Evolutionary conservation across 2,888 invertebrate genomes (phyloP).

Genomic region (Dicyrtoma fusca): DNA sequence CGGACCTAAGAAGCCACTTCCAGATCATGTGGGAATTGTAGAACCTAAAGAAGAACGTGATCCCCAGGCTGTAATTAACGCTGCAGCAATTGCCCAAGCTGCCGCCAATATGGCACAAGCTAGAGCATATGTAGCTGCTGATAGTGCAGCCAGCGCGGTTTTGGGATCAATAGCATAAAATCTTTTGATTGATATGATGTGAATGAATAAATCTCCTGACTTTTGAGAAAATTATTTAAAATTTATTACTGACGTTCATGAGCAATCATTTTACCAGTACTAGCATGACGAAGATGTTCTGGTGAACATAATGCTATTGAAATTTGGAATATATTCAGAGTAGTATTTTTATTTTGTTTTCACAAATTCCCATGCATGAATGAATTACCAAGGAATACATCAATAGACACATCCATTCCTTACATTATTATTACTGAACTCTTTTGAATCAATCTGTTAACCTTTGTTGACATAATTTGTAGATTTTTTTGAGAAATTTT

Average conservation of each 20-base stretch:
- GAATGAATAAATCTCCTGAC: slow-evolving; percentile 40
- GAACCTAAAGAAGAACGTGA: slow-evolving; percentile 90
- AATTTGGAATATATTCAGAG: too few species aligned
- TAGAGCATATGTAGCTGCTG: slow-evolving; percentile 22
- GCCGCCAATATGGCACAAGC: slow-evolving; percentile 23
- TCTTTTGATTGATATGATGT: slow-evolving; percentile 34
- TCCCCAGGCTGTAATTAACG: slow-evolving; percentile 10
- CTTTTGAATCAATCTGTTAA: too few species aligned
- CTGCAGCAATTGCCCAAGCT: slow-evolving; percentile 12
- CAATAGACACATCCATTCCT: too few species aligned
- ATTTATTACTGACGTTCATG: background rate
- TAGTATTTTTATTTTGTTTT: too few species aligned
- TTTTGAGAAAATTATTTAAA: slow-evolving; percentile 31
- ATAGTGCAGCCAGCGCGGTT: slow-evolving; percentile 23
- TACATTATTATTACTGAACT: too few species aligned
- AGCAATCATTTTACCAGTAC: too few species aligned
- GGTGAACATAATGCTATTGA: too few species aligned
- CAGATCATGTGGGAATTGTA: slow-evolving; percentile 94
- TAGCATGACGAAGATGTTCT: too few species aligned
- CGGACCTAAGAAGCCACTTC: slow-evolving; percentile 96
- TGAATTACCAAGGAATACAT: too few species aligned
- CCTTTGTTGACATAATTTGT: too few species aligned
- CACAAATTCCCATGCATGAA: too few species aligned
- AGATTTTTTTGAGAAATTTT: too few species aligned
- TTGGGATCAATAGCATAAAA: slow-evolving; percentile 30